Base-by-base conservation (phyloP, 2,888 invertebrate species). In the Eristalis arbustorum region DNA sequence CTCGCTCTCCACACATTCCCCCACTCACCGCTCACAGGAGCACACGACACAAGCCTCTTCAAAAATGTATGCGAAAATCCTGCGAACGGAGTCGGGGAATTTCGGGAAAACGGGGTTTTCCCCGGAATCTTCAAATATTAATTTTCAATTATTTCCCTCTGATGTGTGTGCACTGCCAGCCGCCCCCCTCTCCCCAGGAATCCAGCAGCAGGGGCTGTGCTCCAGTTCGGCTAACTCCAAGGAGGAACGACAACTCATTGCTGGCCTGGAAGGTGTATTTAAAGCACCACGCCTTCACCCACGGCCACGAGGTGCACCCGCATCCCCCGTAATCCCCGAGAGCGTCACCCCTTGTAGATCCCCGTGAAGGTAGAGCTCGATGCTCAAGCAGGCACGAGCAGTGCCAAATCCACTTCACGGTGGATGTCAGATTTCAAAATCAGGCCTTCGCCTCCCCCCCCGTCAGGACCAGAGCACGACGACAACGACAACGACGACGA, bases 391-490 rank as follows among this genome's bases (percentile, higher is more conserved):
- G 13, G 25, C 75, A 75, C 59, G 67, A 67, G 61, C 31, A 42
- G 37, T 14, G 23, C 49, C 28, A 63, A 69, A 77, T 69, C 56
- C 64, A 71, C 49, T 72, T 37, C 49, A 66, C 37, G 49, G 72
- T 67, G 28, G 59, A 67, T 72, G 67, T 79, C 66, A 79, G 73
- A 67, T 79, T 79, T 79, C 34, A 40, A 72, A 79, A 79, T 73
- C 73, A 67, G 79, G 63, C 63, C 37, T 76, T 11, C 49, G 18
- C 23, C 68, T 22, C 18, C n/a, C 61, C 37, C 4, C 14, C 40
- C 18, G 37, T 40, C 37, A 49, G 18, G 18, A 63, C 37, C 40
- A 59, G 59, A 59, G 59, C 25, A 28, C 13, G 31, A 31, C 31
- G 31, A 28, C 2, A 4, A 4, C 28, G 28, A 28, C 31, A 6